Evolutionary conservation across 1,140 invertebrate species (phyloP).

Genomic region (Plutomurus gul): DNA sequence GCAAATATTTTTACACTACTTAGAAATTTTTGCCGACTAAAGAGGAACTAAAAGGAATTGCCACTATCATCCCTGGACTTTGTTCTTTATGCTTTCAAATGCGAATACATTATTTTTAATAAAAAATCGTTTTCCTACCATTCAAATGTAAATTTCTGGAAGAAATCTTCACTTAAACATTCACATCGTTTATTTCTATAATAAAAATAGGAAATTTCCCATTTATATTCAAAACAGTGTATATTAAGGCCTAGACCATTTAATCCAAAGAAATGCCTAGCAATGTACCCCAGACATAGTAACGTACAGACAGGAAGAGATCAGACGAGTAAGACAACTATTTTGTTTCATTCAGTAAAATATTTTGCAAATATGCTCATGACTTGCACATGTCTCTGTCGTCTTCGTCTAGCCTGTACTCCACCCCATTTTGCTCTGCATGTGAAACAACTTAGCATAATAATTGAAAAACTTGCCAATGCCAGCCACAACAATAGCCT

Average conservation of each 20-base stretch:
- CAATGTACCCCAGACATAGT: no score
- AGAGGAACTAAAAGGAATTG: background rate
- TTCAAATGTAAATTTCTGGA: background rate
- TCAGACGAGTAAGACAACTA: no score
- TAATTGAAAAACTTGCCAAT: slow-evolving; percentile 30
- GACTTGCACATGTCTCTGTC: background rate
- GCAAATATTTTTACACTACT: background rate
- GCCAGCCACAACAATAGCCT: slow-evolving; percentile 16
- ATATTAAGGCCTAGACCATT: background rate
- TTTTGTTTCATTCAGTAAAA: background rate
- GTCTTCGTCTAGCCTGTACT: background rate
- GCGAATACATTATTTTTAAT: slow-evolving; percentile 26
- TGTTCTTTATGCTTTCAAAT: slow-evolving; percentile 1
- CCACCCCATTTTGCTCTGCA: background rate
- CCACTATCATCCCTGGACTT: background rate
- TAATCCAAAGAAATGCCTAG: background rate
- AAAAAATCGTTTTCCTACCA: background rate
- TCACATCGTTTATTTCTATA: slow-evolving; percentile 19
- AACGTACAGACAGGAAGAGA: no score
- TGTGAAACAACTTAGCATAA: slow-evolving; percentile 29
- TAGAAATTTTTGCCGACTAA: slow-evolving; percentile 2
- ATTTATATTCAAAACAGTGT: slow-evolving; percentile 19
- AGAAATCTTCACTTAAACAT: background rate
- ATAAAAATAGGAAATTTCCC: slow-evolving; percentile 12
- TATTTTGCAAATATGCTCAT: slow-evolving; percentile 13